Base-by-base conservation (phyloP, 2,888 invertebrate genomes). In the Carpatolechia fugitivella region DNA sequence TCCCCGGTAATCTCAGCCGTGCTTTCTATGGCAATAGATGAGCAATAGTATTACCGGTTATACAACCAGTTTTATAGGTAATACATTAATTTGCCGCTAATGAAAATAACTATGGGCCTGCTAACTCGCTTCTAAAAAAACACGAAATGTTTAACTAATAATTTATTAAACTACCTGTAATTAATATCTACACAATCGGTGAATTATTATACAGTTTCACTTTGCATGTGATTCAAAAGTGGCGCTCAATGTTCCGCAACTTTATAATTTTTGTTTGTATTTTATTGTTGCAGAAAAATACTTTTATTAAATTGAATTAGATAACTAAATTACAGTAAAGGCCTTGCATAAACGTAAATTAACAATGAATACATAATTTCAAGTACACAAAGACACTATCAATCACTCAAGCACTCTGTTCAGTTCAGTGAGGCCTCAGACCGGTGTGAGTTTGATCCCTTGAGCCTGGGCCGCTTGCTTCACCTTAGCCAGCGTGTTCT, bases 401-500 rank as follows among this genome's bases (percentile, higher is more conserved):
- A 18, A 6, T 18, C 50, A 38, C 2, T 44, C 44, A 29, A 44
- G 8, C 35, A 38, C n/a, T 20, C 20, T 14, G 20, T 20, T 20
- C 41, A 4, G 13, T 13, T 3, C 7, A n/a, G 16, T 31, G 1
- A 11, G 3, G 3, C 6, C 33, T 33, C 35, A 48, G 4, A 16
- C 31, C 1, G 30, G 7, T 2, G 92, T 91, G 63, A 94, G 94
- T 58, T 85, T 76, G 69, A 91, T 92, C 1, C 92, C 93, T 31
- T 86, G 74, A 14, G 80, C 82, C 69, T 92, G 91, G 62, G 61
- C 59, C 0, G 86, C 82, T 6, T 76, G 72, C 70, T 94, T 92
- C 2, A 94, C 76, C 60, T 91, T 91, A 10, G 79, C 59, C 46
- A 95, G 63, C 3, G 92, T 92, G 0, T 86, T 92, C 60, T 91